phyloP scores from a whole-genome alignment of 2,797 vertebrate genomes.

The Poecilia wingei region DNA sequence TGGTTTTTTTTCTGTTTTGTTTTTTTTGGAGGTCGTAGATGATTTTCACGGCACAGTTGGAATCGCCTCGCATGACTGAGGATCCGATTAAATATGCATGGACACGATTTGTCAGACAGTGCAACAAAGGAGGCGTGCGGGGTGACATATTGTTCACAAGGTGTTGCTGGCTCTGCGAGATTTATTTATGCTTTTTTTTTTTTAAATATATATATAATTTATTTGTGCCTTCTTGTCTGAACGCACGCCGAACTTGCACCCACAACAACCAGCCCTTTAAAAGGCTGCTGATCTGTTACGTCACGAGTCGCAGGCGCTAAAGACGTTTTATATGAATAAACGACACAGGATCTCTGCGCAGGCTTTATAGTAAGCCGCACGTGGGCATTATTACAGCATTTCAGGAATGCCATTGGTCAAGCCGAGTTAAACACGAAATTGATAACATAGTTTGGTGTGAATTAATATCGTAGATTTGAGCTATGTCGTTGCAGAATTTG shows the following conservation, averaged over 20 bases:
- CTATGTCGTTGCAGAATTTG: neutral
- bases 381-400: neutral
- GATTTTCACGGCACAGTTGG: constrained; percentile 40
- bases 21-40: neutral
- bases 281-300: neutral
- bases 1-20: no score
- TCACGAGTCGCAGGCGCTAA: neutral
- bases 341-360: neutral
- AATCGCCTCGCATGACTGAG: constrained; percentile 54
- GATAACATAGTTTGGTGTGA: neutral
- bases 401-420: neutral
- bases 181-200: constrained; percentile 19
- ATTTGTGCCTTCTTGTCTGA: neutral
- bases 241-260: neutral
- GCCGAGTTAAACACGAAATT: neutral
- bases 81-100: constrained; percentile 62
- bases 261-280: neutral
- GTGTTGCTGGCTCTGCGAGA: constrained; percentile 13
- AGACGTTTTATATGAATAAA: neutral
- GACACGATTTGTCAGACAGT: constrained; percentile 63
- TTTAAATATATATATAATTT: no score
- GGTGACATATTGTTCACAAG: constrained; percentile 33
- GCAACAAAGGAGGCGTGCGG: constrained; percentile 68
- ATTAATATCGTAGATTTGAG: neutral
- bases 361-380: neutral